These are phyloP conservation scores for Excalfactoria chinensis DNA, from an alignment of 2,113 vertebrate species.

Conservation along the genomic window DNA sequence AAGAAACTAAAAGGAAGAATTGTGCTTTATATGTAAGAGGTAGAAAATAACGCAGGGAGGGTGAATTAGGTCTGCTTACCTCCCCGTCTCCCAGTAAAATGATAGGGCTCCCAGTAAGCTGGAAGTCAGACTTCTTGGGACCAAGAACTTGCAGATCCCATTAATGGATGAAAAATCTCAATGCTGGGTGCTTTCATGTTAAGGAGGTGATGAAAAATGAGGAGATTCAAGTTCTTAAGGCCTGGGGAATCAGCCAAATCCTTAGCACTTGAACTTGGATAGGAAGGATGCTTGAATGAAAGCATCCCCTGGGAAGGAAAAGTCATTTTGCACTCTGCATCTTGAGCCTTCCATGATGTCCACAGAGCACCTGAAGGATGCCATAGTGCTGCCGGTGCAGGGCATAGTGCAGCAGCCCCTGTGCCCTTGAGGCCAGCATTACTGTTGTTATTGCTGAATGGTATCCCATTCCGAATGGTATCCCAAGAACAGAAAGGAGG, in stretches of 20 bases:
- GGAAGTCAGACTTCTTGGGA: neutral
- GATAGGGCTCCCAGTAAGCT: neutral
- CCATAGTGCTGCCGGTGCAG: neutral
- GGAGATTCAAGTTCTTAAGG: neutral
- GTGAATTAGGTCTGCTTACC: neutral
- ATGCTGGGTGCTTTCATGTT: neutral
- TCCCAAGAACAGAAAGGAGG: neutral
- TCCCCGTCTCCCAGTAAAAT: neutral
- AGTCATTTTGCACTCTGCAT: neutral
- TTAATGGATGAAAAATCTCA: neutral
- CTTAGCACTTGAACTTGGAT: fast-evolving
- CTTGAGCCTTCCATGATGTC: fast-evolving
- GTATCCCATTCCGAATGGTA: neutral
- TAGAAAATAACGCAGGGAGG: neutral
- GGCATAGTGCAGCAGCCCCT: neutral
- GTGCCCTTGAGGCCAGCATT: neutral
- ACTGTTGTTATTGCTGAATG: neutral
- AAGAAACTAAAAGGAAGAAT: neutral
- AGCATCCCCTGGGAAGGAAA: neutral
- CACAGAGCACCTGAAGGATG: fast-evolving
- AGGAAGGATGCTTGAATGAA: neutral
- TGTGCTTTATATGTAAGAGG: neutral
- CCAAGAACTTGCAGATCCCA: neutral
- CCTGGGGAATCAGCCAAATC: neutral
- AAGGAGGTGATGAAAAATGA: neutral